A percentile compares a stretch with the other conserved stretches of the same genome.
These are phyloP conservation scores for Heliconius ethilla DNA, from an alignment of 2,888 invertebrate species.

Conservation along the genomic window DNA sequence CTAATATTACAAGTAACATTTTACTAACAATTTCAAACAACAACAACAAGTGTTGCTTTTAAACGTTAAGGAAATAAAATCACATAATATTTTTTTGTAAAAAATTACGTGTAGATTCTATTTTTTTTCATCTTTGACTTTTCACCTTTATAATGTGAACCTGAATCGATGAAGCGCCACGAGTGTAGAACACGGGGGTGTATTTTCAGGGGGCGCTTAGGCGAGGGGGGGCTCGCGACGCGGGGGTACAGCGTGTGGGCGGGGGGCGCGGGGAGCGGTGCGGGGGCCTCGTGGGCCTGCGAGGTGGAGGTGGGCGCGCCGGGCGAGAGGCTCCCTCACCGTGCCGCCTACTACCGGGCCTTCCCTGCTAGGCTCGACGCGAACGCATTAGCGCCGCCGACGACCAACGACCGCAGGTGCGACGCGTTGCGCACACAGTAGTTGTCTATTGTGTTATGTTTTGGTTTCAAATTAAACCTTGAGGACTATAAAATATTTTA, in stretches of 20 bases:
- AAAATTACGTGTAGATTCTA: not conserved
- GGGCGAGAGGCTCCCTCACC: constrained; percentile 88
- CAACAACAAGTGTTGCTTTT: constrained; percentile 6
- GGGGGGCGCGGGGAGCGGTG: constrained; percentile 64
- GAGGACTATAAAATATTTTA: not conserved
- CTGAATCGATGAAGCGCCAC: not conserved
- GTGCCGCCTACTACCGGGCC: constrained; percentile 87
- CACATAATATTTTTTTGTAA: not conserved
- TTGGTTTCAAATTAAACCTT: not conserved
- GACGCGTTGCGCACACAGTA: constrained; percentile 42
- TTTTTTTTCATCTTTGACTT: no score
- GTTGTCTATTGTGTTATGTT: not conserved
- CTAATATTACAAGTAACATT: constrained; percentile 6
- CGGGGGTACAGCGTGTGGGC: constrained; percentile 77
- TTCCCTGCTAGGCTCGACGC: constrained; percentile 94
- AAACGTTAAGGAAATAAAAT: not conserved
- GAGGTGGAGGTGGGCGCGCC: constrained; percentile 93
- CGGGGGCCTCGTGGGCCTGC: constrained; percentile 71
- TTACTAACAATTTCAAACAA: not conserved
- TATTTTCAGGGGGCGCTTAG: constrained; percentile 71
- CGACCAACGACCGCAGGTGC: constrained; percentile 72
- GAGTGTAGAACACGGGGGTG: constrained; percentile 38
- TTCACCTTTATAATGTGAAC: not conserved
- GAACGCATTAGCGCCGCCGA: constrained; percentile 70
- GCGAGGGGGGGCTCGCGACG: constrained; percentile 70